Base-by-base conservation (phyloP, 1,140 invertebrate genomes). In the Drosophila rhopaloa region DNA sequence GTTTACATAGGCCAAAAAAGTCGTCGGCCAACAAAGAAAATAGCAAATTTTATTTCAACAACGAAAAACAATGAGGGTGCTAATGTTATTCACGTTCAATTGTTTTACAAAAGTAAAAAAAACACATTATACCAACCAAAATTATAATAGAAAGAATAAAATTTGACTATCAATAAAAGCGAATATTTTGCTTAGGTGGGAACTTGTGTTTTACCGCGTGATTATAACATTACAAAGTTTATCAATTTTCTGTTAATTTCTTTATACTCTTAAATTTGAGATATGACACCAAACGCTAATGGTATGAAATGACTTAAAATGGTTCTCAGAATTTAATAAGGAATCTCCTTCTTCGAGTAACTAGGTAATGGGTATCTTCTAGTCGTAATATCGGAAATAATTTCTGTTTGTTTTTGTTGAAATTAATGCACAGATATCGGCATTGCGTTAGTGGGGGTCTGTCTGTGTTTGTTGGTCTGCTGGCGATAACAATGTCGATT, bases 401-500 rank as follows among this genome's bases (percentile, higher is more conserved):
- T 32, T 11, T 2, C 0, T 32, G 5, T 48, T 19, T 79, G 32
- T 72, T 66, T 51, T 67, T 62, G 67, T 77, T 54, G 55, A 80
- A 80, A 73, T 56, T 56, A 63, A 73, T 78, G 55, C 61, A 50
- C 29, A 74, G 44, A 76, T 57, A 73, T 9, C 54, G 40, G 53
- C 32, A 16, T 35, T 48, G 67, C 60, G 40, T 67, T 43, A 19
- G 41, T 58, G 35, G 32, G 43, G 44, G 16, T 44, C 24, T 47
- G 32, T 53, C 29, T 62, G 40, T 48, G 16, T 61, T 37, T 62
- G 50, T 60, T 10, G 66, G 40, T 46, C 43, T 70, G 47, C 47
- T 62, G 47, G 67, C 68, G 83, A 88, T 88, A 89, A 89, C 76
- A 88, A 83, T 83, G 84, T 80, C 84, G 80, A 84, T 88, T 88